Evolutionary conservation across 92 coral and sea anemone genomes (phyloP), one percentile per base, ranked within the genome.

Genomic region (Epizoanthus scotinus): DNA sequence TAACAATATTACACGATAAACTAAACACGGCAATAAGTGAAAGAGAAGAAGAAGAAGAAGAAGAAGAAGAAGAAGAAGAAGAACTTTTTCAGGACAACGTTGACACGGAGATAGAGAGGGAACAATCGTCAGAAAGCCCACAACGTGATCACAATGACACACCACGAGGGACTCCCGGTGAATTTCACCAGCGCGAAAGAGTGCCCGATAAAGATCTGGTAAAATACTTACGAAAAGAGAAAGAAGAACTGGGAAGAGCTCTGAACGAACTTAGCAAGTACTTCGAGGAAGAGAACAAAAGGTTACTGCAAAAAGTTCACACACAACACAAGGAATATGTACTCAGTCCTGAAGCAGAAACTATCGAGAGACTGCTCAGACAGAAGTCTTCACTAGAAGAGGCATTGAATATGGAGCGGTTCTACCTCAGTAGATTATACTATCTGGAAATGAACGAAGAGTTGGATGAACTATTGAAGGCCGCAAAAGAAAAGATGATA

Each of bases 401-500:
- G 24, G 94, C 93, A 6, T 67, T 88, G 20, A 91, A 91, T 61
- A 29, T 89, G 5, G 99, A 95, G 64, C 71, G 99, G 63, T 95
- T 95, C 72, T 85, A 89, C 56, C 81, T 95, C 49, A 89, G 99
- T 86, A 78, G 99, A 36, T 44, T 95, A 54, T 95, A 95, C 67
- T 89, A 93, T 84, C 66, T 83, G 78, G 99, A 95, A 78, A 95
- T 95, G 99, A 91, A 87, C 55, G 99, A 95, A 20, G 99, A 95
- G 69, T 63, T 95, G 18, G 92, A 93, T 20, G 90, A 88, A 12
- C 55, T 87, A 40, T 83, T 93, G 28, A 25, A 78, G 22, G 26
- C 86, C 26, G 84, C 69, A 78, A 85, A 53, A 40, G 90, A 92
- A 10, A 84, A 80, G 24, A 69, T 83, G 83, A 78, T 82, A 22